These are phyloP conservation scores for Eclectus roratus DNA, from an alignment of 2,113 vertebrate species.

Conservation along the genomic window DNA sequence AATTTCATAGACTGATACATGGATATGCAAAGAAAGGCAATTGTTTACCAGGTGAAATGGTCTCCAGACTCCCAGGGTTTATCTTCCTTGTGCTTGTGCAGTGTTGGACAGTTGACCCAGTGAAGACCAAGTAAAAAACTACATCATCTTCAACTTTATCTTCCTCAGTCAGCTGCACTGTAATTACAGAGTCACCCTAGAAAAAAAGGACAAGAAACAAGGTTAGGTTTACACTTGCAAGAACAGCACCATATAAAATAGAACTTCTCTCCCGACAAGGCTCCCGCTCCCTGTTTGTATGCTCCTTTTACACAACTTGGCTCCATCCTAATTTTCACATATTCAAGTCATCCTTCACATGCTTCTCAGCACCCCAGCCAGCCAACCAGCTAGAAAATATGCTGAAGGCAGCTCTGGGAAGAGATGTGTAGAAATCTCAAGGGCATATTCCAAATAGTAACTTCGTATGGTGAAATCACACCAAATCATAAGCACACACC, in stretches of 20 bases:
- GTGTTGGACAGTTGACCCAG: constrained; percentile 89
- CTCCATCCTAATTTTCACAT: not conserved
- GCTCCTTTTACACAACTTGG: not conserved
- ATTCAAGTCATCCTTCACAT: not conserved
- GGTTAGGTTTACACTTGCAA: not conserved
- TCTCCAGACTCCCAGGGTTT: constrained; percentile 85
- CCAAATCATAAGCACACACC: not conserved
- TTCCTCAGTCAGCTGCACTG: constrained; percentile 86
- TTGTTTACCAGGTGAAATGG: constrained; percentile 88
- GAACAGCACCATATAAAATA: not conserved
- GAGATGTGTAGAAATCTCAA: not conserved
- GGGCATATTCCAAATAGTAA: not conserved
- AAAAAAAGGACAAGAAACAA: not conserved
- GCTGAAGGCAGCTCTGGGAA: fast-evolving
- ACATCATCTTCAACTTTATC: constrained; percentile 81
- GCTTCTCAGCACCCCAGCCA: not conserved
- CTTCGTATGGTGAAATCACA: not conserved
- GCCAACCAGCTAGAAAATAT: not conserved
- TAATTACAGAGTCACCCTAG: constrained; percentile 90
- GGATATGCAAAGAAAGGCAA: not conserved
- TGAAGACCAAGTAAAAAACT: constrained; percentile 90
- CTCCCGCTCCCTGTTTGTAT: not conserved
- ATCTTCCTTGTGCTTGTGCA: constrained; percentile 87
- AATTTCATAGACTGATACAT: not conserved
- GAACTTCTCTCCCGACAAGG: not conserved